Conservation (phyloP, 2,797 vertebrate species). For the Lithobates pipiens region DNA sequence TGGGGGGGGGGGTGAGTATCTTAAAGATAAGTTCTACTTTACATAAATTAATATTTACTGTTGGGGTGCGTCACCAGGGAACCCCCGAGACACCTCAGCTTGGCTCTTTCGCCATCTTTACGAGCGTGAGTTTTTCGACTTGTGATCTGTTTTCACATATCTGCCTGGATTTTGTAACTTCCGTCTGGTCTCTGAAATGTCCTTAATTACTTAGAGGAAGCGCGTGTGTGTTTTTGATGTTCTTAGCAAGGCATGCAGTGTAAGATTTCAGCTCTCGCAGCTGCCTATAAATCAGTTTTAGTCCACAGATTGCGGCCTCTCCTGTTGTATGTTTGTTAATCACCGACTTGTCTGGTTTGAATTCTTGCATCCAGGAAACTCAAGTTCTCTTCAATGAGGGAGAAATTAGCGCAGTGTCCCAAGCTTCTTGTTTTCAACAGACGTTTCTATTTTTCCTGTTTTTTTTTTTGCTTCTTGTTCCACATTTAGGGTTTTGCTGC, state of each 20-base stretch:
- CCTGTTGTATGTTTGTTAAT: conserved; percentile 57
- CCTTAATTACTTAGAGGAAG: conserved; percentile 58
- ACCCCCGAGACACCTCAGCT: too few species aligned
- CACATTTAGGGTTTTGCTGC: conserved; percentile 12
- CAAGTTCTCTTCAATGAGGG: conserved; percentile 51
- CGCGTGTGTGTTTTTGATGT: conserved; percentile 57
- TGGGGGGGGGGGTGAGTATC: too few species aligned
- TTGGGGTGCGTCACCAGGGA: too few species aligned
- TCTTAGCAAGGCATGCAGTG: conserved; percentile 52
- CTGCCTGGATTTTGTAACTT: conserved; percentile 57
- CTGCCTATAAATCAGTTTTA: conserved; percentile 60
- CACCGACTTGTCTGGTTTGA: conserved; percentile 51
- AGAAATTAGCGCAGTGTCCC: conserved; percentile 28
- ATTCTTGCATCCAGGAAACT: conserved; percentile 57
- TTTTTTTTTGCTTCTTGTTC: too few species aligned
- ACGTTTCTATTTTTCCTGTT: too few species aligned
- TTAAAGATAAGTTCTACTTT: too few species aligned
- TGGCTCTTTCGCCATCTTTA: conserved; percentile 12
- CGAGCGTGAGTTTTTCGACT: conserved; percentile 24
- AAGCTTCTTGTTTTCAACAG: conserved; percentile 42
- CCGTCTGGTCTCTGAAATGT: conserved; percentile 53
- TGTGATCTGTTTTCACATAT: conserved; percentile 54
- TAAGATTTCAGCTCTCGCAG: conserved; percentile 58
- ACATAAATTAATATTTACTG: too few species aligned
- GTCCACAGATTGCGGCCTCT: conserved; percentile 46